phyloP scores from a whole-genome alignment of 2,888 invertebrate genomes.

The Drymonia ruficornis region DNA sequence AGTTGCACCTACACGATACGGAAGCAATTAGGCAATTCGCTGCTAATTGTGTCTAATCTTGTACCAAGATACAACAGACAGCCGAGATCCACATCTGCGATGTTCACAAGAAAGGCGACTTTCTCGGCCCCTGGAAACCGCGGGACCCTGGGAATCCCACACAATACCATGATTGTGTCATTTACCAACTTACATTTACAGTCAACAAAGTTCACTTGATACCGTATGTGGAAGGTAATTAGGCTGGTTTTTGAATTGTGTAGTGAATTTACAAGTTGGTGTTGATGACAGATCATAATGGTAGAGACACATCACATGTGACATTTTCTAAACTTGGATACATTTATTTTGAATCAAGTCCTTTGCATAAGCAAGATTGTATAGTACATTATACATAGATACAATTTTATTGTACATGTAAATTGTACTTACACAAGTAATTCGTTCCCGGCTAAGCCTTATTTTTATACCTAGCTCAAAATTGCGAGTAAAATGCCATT shows the following conservation, averaged over 20 bases:
- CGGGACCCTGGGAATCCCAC: constrained; percentile 51
- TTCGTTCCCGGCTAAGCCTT: no score
- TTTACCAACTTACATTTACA: constrained; percentile 20
- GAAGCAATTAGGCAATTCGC: constrained; percentile 34
- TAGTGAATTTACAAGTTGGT: constrained; percentile 9
- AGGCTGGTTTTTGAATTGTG: constrained; percentile 1
- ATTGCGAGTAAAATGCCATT: no score
- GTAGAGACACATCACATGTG: constrained; percentile 25
- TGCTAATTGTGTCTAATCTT: constrained; percentile 45
- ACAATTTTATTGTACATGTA: no score
- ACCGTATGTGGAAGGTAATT: neutral
- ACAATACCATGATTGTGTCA: constrained; percentile 55
- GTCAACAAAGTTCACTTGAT: constrained; percentile 7
- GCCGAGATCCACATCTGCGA: constrained; percentile 41
- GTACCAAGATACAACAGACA: constrained; percentile 35
- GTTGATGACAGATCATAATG: constrained; percentile 27
- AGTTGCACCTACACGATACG: constrained; percentile 8
- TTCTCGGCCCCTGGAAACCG: constrained; percentile 51
- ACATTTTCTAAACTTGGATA: constrained; percentile 29
- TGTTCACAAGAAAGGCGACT: constrained; percentile 52
- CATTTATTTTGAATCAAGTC: constrained; percentile 2
- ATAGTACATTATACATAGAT: no score
- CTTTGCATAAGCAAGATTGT: no score
- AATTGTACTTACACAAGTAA: no score
- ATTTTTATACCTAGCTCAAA: no score